Evolutionary conservation across 2,888 invertebrate species (phyloP).

Genomic region (Tinea semifulvella): DNA sequence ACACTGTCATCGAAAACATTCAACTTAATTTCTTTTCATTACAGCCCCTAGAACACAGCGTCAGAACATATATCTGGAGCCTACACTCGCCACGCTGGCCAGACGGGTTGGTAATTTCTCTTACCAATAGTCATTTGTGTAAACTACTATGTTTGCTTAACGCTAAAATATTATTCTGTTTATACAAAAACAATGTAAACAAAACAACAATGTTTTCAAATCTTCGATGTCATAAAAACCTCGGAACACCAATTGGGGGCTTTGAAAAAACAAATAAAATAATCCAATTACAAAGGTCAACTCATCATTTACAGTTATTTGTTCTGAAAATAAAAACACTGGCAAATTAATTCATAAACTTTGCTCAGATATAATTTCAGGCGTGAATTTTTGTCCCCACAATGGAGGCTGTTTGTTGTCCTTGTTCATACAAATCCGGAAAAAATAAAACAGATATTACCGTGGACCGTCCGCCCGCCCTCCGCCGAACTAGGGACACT

Average conservation of each 20-base stretch:
- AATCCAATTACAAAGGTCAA: constrained; percentile 13
- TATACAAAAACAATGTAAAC: background rate
- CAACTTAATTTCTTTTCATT: too few relatives aligned
- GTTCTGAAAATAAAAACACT: constrained; percentile 13
- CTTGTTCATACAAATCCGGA: constrained; percentile 59
- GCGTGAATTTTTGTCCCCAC: constrained; percentile 44
- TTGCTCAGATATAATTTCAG: constrained; percentile 51
- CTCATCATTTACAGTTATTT: constrained; percentile 14
- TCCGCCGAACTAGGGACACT: too few relatives aligned
- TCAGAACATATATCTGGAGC: too few relatives aligned
- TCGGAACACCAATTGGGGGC: background rate
- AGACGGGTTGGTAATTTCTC: too few relatives aligned
- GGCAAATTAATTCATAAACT: constrained; percentile 56
- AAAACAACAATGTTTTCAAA: background rate
- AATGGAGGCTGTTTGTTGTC: constrained; percentile 53
- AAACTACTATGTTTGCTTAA: too few relatives aligned
- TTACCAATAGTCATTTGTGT: too few relatives aligned
- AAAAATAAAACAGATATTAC: constrained; percentile 64
- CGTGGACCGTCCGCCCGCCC: constrained; percentile 39
- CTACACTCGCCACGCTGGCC: too few relatives aligned
- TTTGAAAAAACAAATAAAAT: constrained; percentile 9
- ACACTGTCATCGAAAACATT: too few relatives aligned
- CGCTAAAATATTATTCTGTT: too few relatives aligned
- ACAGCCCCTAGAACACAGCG: too few relatives aligned
- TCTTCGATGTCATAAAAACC: constrained; percentile 5